Base-by-base conservation (phyloP, 2,888 invertebrate genomes). In the Mactromeris polynyma region DNA sequence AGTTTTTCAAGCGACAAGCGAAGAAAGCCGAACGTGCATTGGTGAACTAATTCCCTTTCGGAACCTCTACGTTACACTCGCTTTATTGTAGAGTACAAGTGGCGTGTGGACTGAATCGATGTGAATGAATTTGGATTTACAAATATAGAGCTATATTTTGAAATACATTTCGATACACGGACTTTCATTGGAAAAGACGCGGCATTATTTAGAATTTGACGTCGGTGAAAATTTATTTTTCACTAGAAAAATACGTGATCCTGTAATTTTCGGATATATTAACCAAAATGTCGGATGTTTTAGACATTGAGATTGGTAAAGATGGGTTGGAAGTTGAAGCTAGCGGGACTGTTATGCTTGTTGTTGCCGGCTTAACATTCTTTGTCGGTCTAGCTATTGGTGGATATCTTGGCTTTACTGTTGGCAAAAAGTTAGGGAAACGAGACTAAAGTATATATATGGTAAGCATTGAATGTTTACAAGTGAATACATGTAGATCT, bases 1-100 rank as follows among this genome's bases (percentile, higher is more conserved):
- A 94, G 3, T 88, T 90, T 82, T 89, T 96, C 86, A 93, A 96
- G 21, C 31, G 92, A 36, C 90, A 92, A 14, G 31, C 51, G 46
- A 89, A 92, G 84, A 92, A 92, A 54, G 81, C 92, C n/a, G 86
- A 90, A 84, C 21, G 40, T 4, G 42, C 77, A 36, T 54, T 90
- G 38, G 36, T 82, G 78, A 78, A 79, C 36, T 84, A 84, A 31
- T 88, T 40, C 69, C 51, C 85, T 81, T 69, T 58, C 9, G 36
- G 14, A 21, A 78, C 80, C 81, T 58, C 21, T 31, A 46, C 40
- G 85, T 42, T 82, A 82, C 78, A 85, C 46, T 90, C 40, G 87
- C 78, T 89, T 89, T 21, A 46, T 51, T 31, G 64, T 69, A 19
- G 33, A 54, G 17, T 46, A 40, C 17, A 46, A n/a, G 51, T 36